A percentile compares a stretch with the other conserved stretches of the same genome.
Evolutionary conservation across 2,113 vertebrate genomes (phyloP).

Genomic region (Prochilodus magdalenae): DNA sequence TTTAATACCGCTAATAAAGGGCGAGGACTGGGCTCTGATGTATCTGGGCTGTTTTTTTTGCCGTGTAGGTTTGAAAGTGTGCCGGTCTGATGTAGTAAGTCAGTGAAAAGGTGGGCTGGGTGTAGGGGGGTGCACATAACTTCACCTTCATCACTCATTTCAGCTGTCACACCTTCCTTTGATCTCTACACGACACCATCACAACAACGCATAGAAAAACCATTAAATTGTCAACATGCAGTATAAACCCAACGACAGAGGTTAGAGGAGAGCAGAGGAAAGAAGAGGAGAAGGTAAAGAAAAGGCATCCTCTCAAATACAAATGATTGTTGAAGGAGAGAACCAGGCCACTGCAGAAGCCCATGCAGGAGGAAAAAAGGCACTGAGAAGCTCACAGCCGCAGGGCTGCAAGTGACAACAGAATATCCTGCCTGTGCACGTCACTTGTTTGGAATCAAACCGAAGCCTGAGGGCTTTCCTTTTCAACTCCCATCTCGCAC

Average conservation of each 20-base stretch:
- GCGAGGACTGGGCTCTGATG: background rate
- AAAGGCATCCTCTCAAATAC: slow-evolving; percentile 40
- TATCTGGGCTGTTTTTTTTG: background rate
- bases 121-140: slow-evolving; percentile 29
- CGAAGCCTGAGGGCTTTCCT: slow-evolving; percentile 65
- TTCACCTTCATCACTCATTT: slow-evolving; percentile 50
- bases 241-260: slow-evolving; percentile 50
- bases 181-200: slow-evolving; percentile 63
- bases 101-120: slow-evolving; percentile 24
- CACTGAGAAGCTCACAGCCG: slow-evolving; percentile 57
- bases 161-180: slow-evolving; percentile 58
- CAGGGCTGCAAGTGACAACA: slow-evolving; percentile 57
- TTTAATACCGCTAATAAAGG: background rate
- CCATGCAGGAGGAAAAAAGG: slow-evolving; percentile 43
- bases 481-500: slow-evolving; percentile 67
- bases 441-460: slow-evolving; percentile 69
- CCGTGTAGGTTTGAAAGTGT: slow-evolving; percentile 1
- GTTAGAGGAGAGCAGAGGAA: slow-evolving; percentile 32
- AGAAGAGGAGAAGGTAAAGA: background rate
- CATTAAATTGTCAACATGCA: slow-evolving; percentile 60
- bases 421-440: slow-evolving; percentile 67
- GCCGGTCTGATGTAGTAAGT: background rate
- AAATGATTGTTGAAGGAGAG: slow-evolving; percentile 50
- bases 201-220: slow-evolving; percentile 60
- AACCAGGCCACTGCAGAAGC: slow-evolving; percentile 51